phyloP scores from a whole-genome alignment of 2,888 invertebrate genomes.

The Hylaea fasciaria region DNA sequence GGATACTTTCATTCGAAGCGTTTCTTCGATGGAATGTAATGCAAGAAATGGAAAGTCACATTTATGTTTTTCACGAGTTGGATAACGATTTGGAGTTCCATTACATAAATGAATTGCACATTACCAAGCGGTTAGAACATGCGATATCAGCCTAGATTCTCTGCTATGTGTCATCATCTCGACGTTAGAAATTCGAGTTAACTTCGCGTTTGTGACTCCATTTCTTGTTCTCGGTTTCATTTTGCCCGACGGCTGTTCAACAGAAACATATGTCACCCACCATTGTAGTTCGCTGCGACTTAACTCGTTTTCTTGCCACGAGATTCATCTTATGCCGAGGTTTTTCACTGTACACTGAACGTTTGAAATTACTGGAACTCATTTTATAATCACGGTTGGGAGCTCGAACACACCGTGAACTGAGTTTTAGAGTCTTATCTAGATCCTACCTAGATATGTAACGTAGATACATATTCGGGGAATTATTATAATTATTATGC shows the following conservation, averaged over 20 bases:
- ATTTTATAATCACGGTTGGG: slow-evolving; percentile 1
- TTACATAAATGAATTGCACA: not conserved
- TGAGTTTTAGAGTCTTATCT: slow-evolving; percentile 5
- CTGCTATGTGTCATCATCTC: slow-evolving; percentile 10
- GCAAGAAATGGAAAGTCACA: slow-evolving; percentile 20
- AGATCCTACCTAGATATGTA: not conserved
- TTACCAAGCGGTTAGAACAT: not conserved
- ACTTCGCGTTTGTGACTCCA: slow-evolving; percentile 25
- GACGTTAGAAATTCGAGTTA: slow-evolving; percentile 28
- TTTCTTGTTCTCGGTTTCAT: slow-evolving; percentile 40
- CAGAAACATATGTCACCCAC: slow-evolving; percentile 47
- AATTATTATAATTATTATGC: not conserved
- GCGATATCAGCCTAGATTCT: slow-evolving; percentile 11
- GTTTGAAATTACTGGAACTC: slow-evolving; percentile 18
- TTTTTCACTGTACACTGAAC: slow-evolving; percentile 35
- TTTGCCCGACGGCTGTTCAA: slow-evolving; percentile 42
- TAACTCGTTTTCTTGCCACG: slow-evolving; percentile 52
- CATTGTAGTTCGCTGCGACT: slow-evolving; percentile 47
- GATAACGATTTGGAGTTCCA: slow-evolving; percentile 6
- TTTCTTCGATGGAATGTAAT: slow-evolving; percentile 21
- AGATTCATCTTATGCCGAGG: slow-evolving; percentile 49
- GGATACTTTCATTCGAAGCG: slow-evolving; percentile 1
- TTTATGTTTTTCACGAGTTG: slow-evolving; percentile 4
- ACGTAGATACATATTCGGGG: not conserved
- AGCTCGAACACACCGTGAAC: not conserved